These are phyloP conservation scores for Solenopsis fugax DNA, from an alignment of 1,140 invertebrate species.

Conservation along the genomic window DNA sequence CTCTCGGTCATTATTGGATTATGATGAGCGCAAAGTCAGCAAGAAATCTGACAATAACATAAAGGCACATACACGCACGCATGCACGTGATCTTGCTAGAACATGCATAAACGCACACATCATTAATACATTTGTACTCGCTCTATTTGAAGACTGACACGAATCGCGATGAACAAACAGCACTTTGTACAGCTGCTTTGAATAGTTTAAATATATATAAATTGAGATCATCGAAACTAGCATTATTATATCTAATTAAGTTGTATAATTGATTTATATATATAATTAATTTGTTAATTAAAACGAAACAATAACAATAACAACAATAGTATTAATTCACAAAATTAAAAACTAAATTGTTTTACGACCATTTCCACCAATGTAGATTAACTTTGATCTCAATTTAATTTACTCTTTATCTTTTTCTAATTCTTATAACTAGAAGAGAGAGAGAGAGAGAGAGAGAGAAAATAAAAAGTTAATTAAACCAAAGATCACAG, in stretches of 20 bases:
- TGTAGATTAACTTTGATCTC: too few species aligned
- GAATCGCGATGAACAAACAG: background rate
- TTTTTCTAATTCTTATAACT: too few species aligned
- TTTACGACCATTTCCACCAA: background rate
- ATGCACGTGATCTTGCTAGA: constrained; percentile 10
- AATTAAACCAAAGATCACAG: too few species aligned
- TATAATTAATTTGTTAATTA: background rate
- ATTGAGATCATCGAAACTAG: background rate
- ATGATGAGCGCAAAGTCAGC: constrained; percentile 74
- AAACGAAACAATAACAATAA: background rate
- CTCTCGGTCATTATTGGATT: constrained; percentile 50
- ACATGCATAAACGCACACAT: constrained; percentile 23
- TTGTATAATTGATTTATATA: background rate
- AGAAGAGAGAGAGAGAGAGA: too few species aligned
- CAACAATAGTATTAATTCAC: background rate
- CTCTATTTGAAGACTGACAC: constrained; percentile 48
- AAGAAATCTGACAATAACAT: constrained; percentile 83
- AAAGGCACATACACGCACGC: constrained; percentile 46
- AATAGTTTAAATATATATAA: background rate
- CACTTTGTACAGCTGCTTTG: background rate
- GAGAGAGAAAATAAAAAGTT: too few species aligned
- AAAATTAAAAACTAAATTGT: background rate
- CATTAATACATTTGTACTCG: constrained; percentile 43
- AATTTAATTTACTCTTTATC: too few species aligned
- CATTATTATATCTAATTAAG: background rate